Evolutionary conservation across 1,140 invertebrate genomes (phyloP).

Genomic region (Zaprionus nigranus): DNA sequence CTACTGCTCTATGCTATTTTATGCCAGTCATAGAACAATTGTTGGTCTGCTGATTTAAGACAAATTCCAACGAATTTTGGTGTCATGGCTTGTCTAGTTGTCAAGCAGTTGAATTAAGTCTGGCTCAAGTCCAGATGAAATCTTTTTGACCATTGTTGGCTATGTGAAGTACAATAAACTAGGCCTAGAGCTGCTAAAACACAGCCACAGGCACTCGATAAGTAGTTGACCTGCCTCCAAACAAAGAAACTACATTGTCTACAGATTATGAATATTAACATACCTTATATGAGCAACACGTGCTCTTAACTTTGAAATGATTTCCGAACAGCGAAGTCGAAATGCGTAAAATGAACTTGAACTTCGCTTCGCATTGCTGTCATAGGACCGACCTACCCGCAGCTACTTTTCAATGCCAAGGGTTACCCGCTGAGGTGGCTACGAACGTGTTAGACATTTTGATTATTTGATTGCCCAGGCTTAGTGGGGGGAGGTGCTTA

Average conservation of each 20-base stretch:
- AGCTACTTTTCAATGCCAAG: slow-evolving; percentile 68
- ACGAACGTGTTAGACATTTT: slow-evolving; percentile 59
- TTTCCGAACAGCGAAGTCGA: slow-evolving; percentile 10
- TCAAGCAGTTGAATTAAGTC: slow-evolving; percentile 40
- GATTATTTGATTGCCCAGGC: slow-evolving; percentile 32
- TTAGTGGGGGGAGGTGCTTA: slow-evolving; percentile 40
- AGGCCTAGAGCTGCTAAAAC: slow-evolving; percentile 8
- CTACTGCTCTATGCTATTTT: slow-evolving; percentile 12
- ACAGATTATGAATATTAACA: background rate
- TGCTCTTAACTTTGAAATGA: background rate
- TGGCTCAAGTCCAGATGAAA: background rate
- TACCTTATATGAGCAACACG: background rate
- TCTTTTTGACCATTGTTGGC: background rate
- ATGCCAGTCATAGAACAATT: slow-evolving; percentile 68
- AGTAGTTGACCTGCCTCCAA: background rate
- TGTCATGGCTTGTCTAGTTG: slow-evolving; percentile 69
- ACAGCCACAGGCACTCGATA: background rate
- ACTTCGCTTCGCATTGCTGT: slow-evolving; percentile 49
- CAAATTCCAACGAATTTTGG: slow-evolving; percentile 71
- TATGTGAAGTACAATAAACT: background rate
- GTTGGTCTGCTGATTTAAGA: slow-evolving; percentile 19
- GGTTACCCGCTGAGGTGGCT: slow-evolving; percentile 41
- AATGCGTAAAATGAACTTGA: slow-evolving; percentile 77
- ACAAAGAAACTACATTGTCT: background rate
- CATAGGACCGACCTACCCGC: slow-evolving; percentile 45